Conservation (phyloP, 2,113 vertebrate genomes). For the Orycteropus afer region DNA sequence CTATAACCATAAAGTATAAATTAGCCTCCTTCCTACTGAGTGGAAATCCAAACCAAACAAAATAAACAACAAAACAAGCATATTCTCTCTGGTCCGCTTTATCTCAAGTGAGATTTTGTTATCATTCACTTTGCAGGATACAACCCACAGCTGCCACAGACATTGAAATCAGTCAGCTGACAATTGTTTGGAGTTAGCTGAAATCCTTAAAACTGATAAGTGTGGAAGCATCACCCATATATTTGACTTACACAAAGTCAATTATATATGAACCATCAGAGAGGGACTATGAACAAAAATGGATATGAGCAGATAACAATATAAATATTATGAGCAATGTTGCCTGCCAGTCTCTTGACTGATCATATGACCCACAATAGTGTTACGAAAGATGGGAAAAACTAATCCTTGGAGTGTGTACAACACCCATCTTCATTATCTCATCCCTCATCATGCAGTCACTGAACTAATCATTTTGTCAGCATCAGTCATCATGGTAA, state of each 20-base stretch:
- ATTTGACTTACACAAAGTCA: slow-evolving; percentile 7
- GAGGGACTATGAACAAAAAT: neutral
- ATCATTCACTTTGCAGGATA: neutral
- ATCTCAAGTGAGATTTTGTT: neutral
- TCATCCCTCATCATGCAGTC: slow-evolving; percentile 2
- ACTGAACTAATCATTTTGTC: neutral
- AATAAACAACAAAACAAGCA: neutral
- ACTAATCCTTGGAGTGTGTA: neutral
- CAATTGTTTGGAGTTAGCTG: neutral
- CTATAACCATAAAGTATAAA: neutral
- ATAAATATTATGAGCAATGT: slow-evolving; percentile 36
- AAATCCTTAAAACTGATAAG: neutral
- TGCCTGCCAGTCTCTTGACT: neutral
- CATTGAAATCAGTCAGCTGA: neutral
- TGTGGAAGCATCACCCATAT: neutral
- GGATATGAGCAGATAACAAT: slow-evolving; percentile 25
- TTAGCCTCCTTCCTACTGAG: neutral
- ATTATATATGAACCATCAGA: neutral
- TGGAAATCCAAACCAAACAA: slow-evolving; percentile 26
- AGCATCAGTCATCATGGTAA: neutral
- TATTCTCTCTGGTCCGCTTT: neutral
- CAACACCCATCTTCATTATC: neutral
- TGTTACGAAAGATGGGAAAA: slow-evolving; percentile 2
- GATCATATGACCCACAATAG: neutral
- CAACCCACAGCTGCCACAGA: neutral